These are phyloP conservation scores for Misgurnus mizolepis DNA, from an alignment of 2,113 vertebrate species.

Conservation along the genomic window DNA sequence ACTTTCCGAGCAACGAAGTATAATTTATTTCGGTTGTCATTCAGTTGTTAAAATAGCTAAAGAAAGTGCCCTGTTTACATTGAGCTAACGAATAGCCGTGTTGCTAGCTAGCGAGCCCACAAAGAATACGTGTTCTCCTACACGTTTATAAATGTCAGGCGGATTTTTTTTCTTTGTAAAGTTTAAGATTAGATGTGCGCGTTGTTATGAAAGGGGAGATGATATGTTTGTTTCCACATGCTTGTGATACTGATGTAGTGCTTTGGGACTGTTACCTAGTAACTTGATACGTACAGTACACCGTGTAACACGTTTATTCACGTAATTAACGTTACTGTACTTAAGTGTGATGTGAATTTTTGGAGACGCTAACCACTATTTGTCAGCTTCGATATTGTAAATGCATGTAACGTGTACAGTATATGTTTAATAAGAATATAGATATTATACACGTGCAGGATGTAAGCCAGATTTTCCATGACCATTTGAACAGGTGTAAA, in stretches of 20 bases:
- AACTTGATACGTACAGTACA: slow-evolving; percentile 1
- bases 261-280: not conserved
- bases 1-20: not conserved
- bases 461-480: not conserved
- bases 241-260: not conserved
- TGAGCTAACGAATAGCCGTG: slow-evolving; percentile 36
- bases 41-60: not conserved
- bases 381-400: not conserved
- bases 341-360: not conserved
- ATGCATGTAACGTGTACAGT: not conserved
- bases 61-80: slow-evolving; percentile 18
- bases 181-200: not conserved
- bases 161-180: not conserved
- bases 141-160: slow-evolving; percentile 14
- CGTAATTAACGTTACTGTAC: not conserved
- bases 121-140: not conserved
- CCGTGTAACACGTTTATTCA: not conserved
- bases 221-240: not conserved
- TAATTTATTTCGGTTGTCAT: not conserved
- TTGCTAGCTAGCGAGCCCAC: slow-evolving; percentile 26
- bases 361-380: not conserved
- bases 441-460: not conserved
- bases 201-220: not conserved
- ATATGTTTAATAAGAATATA: not conserved
- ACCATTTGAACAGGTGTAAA: slow-evolving; percentile 37